These are phyloP conservation scores for Corydoras maculifer DNA, from an alignment of 2,113 vertebrate genomes.

Conservation along the genomic window DNA sequence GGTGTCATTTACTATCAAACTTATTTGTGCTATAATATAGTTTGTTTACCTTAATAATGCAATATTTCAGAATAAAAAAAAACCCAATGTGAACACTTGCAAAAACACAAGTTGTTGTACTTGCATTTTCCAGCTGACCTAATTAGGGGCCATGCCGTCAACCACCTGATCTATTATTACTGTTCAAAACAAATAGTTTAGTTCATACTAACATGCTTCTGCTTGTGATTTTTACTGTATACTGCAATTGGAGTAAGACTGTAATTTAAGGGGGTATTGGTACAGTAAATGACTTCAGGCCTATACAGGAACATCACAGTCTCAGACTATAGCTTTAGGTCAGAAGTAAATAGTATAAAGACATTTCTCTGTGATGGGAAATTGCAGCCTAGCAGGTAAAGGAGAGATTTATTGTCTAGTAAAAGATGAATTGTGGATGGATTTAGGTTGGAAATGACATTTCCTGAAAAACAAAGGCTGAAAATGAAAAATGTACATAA, in stretches of 20 bases:
- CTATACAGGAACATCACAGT: neutral
- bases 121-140: neutral
- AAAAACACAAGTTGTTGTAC: neutral
- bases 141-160: neutral
- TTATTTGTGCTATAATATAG: no score
- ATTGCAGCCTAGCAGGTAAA: constrained; percentile 28
- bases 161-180: constrained; percentile 16
- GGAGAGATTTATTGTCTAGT: constrained; percentile 34
- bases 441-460: constrained; percentile 42
- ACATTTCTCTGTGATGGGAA: constrained; percentile 27
- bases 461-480: constrained; percentile 41
- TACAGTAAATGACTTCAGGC: neutral
- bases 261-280: neutral
- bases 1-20: no score
- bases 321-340: neutral
- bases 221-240: neutral
- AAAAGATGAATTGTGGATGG: constrained; percentile 26
- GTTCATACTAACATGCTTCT: constrained; percentile 7
- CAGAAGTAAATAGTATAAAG: constrained; percentile 16
- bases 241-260: neutral
- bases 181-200: constrained; percentile 13
- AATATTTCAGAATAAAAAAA: no score
- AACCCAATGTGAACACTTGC: no score
- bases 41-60: no score
- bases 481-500: constrained; percentile 37